Evolutionary conservation across 2,888 invertebrate species (phyloP).

Genomic region (Caenorhabditis imperialis): DNA sequence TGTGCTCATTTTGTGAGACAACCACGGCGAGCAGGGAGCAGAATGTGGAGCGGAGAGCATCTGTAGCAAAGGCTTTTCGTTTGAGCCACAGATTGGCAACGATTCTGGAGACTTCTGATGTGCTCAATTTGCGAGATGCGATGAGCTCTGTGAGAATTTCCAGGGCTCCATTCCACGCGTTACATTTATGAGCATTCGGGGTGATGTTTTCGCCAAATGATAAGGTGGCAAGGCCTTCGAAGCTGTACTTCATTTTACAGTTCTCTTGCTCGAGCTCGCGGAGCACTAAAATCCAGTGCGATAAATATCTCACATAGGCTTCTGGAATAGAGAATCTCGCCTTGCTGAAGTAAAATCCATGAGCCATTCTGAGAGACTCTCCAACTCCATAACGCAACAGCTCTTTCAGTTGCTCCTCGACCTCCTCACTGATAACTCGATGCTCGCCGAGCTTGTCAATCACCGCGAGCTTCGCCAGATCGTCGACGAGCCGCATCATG

Average conservation of each 20-base stretch:
- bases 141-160: constrained; percentile 18
- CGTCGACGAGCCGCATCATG: constrained; percentile 27
- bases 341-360: not conserved
- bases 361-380: constrained; percentile 8
- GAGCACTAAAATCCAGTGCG: constrained; percentile 21
- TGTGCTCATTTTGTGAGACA: not conserved
- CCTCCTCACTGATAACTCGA: constrained; percentile 8
- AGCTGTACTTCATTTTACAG: not conserved
- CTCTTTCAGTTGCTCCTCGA: not conserved
- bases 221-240: constrained; percentile 12
- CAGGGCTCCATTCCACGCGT: constrained; percentile 23
- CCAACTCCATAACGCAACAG: not conserved
- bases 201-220: not conserved
- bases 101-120: not conserved
- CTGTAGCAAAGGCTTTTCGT: constrained; percentile 19
- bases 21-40: constrained; percentile 11
- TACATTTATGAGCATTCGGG: constrained; percentile 1
- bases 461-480: constrained; percentile 25
- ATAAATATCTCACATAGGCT: constrained; percentile 3
- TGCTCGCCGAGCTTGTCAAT: constrained; percentile 18
- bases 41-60: constrained; percentile 18
- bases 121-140: not conserved
- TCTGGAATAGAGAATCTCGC: constrained; percentile 6
- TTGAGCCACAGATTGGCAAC: constrained; percentile 19
- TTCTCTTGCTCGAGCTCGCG: constrained; percentile 5